Evolutionary conservation across 2,113 vertebrate species (phyloP), one percentile per base, ranked within the genome.

Genomic region (Phalacrocorax aristotelis): DNA sequence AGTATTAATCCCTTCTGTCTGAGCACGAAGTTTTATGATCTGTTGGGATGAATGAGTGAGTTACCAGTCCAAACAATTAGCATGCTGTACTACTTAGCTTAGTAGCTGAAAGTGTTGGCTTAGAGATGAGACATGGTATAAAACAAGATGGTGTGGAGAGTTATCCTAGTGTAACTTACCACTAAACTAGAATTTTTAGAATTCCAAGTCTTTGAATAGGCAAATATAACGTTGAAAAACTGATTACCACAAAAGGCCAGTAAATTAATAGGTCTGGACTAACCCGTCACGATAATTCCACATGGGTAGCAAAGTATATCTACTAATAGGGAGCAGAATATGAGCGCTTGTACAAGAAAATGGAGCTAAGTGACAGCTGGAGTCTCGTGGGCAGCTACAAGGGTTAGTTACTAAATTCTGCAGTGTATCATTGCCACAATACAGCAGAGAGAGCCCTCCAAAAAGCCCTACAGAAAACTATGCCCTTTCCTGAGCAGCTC

Each of bases 21-120:
- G 99, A 78, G 99, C 98, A 34, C 99, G 99, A 93, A 99, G 99
- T 97, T 99, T 99, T 95, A 99, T 99, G 92, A 99, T 99, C 99
- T 99, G 96, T 92, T 93, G 81, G 91, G 74, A 87, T 26, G 49
- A 78, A 51, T 8, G 27, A 71, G 44, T 77, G 38, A 96, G 29
- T 30, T 34, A 83, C 3, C 14, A 93, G 29, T 12, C n/a, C 32
- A n/a, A 60, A 60, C 40, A 88, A 40, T 51, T 7, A 90, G 60
- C 13, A 36, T 6, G 17, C 8, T 38, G 32, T 32, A 55, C 29
- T 62, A 57, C 29, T 69, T 17, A 64, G 62, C 26, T 88, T 27
- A 36, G 4, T 16, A 54, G 19, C 14, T 49, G 16, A 54, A 86
- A 81, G 48, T 44, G 17, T 36, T 49, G 79, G 27, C 42, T 90